Evolutionary conservation across 2,797 vertebrate genomes (phyloP).

Genomic region (Paramormyrops hopkinsi): DNA sequence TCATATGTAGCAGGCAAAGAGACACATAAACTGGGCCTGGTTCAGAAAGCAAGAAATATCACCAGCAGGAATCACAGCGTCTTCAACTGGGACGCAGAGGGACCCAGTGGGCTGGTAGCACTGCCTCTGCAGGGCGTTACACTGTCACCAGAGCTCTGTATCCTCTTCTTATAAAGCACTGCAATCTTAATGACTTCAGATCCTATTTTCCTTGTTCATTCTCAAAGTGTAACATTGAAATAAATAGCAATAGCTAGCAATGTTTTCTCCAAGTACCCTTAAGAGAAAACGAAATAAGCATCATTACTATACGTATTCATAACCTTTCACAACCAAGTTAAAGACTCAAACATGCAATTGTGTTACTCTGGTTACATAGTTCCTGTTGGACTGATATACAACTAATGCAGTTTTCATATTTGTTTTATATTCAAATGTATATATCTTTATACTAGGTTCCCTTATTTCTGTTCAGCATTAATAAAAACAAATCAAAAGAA

Average conservation of each 20-base stretch:
- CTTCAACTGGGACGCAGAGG: conserved; percentile 7
- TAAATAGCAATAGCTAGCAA: conserved; percentile 44
- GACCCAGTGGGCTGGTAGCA: conserved; percentile 11
- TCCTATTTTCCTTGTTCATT: conserved; percentile 22
- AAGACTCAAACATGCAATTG: conserved; percentile 49
- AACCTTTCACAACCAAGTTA: conserved; percentile 39
- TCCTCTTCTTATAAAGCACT: conserved; percentile 19
- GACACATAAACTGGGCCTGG: background rate
- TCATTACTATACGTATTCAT: conserved; percentile 23
- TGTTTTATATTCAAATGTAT: conserved; percentile 39
- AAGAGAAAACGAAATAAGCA: conserved; percentile 26
- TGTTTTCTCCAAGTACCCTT: conserved; percentile 43
- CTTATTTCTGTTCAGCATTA: conserved; percentile 34
- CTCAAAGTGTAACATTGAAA: conserved; percentile 32
- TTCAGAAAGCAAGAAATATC: background rate
- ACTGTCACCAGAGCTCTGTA: conserved; percentile 25
- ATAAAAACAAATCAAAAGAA: conserved; percentile 37
- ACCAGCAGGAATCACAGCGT: conserved; percentile 3
- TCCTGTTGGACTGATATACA: conserved; percentile 35
- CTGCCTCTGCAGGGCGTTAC: conserved; percentile 2
- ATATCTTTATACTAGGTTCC: conserved; percentile 34
- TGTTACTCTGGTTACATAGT: conserved; percentile 39
- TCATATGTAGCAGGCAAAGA: conserved; percentile 20
- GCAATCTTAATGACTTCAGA: conserved; percentile 12
- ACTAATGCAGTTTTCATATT: conserved; percentile 42